Base-by-base conservation (phyloP, 2,797 vertebrate species). In the Dallia pectoralis region DNA sequence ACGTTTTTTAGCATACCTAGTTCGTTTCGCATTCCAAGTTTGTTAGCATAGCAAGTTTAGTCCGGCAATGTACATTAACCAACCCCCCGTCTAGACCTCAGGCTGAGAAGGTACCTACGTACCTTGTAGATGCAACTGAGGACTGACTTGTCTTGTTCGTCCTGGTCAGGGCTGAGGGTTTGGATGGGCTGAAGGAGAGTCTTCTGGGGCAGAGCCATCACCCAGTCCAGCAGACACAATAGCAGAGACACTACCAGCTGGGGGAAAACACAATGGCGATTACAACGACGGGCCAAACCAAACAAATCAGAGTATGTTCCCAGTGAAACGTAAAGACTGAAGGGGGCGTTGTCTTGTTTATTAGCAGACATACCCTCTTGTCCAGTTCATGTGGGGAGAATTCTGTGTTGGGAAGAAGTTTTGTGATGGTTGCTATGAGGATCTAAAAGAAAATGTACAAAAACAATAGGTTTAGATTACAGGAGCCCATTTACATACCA, bases 81-180 rank as follows among this genome's bases (percentile, higher is more conserved):
- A n/a, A n/a, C n/a, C 8, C 40, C 3, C 40, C 40, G 7, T 9
- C 40, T 44, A 44, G 40, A 44, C 40, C 40, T 44, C 40, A 9
- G 1, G 12, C 40, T 9, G 40, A 44, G 8, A 4, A 44, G 40
- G 40, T 1, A 11, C 12, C 15, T 51, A 25, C 27, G 51, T 71
- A 98, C 98, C 95, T 99, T 99, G 84, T 98, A 98, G 89, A 98
- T 97, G 82, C 96, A 97, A 76, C 95, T 96, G 80, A 99, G 95
- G 75, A 99, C 91, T 0, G 97, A 97, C 88, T 97, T 98, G 79
- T 96, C 94, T 2, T 89, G 91, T 80, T 95, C 96, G 73, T 97
- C 95, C 81, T 92, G 96, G 83, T 97, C 96, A 70, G 94, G 76
- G 76, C 93, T 94, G 72, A 91, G 85, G 69, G 93, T 80, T 49